Evolutionary conservation across 2,888 invertebrate species (phyloP).

Genomic region (Lasiommata megera): DNA sequence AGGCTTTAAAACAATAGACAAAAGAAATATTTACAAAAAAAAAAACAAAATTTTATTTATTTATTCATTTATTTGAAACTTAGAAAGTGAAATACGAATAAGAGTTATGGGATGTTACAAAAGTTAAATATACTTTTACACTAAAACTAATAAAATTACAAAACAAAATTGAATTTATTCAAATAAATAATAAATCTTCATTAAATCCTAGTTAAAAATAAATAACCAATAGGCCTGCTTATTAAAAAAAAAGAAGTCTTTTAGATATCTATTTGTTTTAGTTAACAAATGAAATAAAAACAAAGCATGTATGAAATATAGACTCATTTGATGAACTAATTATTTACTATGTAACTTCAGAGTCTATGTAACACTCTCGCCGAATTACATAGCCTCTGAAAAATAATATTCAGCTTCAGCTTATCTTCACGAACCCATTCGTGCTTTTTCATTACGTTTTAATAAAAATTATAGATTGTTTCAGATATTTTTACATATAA

Average conservation of each 20-base stretch:
- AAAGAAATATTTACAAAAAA: not conserved
- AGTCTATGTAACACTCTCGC: slow-evolving; percentile 17
- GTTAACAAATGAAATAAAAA: not conserved
- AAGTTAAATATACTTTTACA: no score
- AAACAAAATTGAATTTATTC: no score
- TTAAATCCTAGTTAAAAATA: no score
- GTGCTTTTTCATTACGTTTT: slow-evolving; percentile 52
- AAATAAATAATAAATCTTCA: not conserved
- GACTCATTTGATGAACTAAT: not conserved
- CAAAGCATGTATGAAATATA: slow-evolving; percentile 22
- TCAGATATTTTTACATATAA: slow-evolving; percentile 43
- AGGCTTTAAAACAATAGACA: no score
- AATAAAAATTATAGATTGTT: slow-evolving; percentile 67
- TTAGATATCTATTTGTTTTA: no score
- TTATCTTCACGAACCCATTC: slow-evolving; percentile 51
- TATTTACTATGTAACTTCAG: slow-evolving; percentile 1
- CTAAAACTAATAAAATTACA: no score
- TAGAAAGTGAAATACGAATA: no score
- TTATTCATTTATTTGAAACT: no score
- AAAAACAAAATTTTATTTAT: not conserved
- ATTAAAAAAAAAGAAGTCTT: no score
- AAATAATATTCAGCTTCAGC: slow-evolving; percentile 49
- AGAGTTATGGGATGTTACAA: no score
- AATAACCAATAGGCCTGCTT: no score
- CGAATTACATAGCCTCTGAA: slow-evolving; percentile 23